These are phyloP conservation scores for Montipora cactus DNA, from an alignment of 64 coral and sea anemone genomes.

Conservation along the genomic window DNA sequence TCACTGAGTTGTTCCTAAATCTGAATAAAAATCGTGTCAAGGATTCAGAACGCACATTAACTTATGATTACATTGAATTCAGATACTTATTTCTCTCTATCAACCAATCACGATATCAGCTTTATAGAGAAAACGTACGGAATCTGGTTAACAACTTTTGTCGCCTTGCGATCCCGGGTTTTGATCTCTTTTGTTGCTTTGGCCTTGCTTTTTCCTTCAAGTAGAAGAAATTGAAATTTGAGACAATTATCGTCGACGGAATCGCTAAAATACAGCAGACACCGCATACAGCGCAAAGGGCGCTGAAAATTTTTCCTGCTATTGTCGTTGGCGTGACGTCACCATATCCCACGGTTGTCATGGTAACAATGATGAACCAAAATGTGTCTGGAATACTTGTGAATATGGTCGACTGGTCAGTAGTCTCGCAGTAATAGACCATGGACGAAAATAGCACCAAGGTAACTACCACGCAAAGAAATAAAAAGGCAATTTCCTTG, in stretches of 20 bases:
- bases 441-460: constrained; percentile 88
- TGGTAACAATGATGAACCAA: constrained; percentile 97
- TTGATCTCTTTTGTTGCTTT: not conserved
- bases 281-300: constrained; percentile 84
- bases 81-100: too few species aligned
- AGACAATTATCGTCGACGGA: constrained; percentile 83
- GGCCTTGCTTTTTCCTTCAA: constrained; percentile 40
- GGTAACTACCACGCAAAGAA: constrained; percentile 76
- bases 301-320: constrained; percentile 82
- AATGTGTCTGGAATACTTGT: constrained; percentile 90
- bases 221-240: constrained; percentile 85
- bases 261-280: constrained; percentile 80
- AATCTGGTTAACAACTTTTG: constrained; percentile 6
- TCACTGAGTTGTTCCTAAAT: too few species aligned
- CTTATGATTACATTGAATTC: too few species aligned
- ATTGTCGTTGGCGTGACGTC: constrained; percentile 74
- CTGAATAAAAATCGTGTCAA: too few species aligned
- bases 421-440: constrained; percentile 80
- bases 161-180: not conserved
- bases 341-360: constrained; percentile 98
- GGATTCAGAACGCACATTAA: too few species aligned
- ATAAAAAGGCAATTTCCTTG: constrained; percentile 68
- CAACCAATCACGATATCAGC: too few species aligned
- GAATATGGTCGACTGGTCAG: constrained; percentile 33
- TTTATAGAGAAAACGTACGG: not conserved